Conservation (phyloP, 2,797 vertebrate genomes). For the Chelon auratus region DNA sequence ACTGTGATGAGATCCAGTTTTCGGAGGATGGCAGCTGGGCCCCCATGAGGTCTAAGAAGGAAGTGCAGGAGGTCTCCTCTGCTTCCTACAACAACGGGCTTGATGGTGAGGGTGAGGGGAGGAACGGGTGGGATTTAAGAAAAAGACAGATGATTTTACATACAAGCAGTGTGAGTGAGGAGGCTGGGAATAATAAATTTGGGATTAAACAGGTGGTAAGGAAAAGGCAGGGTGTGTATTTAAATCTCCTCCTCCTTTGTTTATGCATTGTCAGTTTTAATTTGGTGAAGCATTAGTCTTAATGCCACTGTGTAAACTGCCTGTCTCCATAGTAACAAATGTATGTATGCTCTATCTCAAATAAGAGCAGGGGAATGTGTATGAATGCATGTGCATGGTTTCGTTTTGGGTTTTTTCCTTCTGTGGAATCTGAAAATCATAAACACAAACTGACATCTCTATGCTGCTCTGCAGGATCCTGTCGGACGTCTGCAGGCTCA, state of each 20-base stretch:
- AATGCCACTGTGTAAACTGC: constrained; percentile 25
- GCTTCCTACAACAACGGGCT: constrained; percentile 88
- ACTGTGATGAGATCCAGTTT: constrained; percentile 98
- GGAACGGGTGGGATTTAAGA: not conserved
- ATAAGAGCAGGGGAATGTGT: not conserved
- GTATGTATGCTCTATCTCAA: constrained; percentile 6
- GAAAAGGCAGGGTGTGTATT: constrained; percentile 12
- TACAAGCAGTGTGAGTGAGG: not conserved
- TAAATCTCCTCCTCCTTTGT: constrained; percentile 33
- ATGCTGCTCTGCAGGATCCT: constrained; percentile 74
- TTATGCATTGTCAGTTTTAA: constrained; percentile 53
- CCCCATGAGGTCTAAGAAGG: constrained; percentile 97
- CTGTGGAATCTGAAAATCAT: not conserved
- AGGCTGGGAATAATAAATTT: constrained; percentile 28
- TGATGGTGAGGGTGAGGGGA: constrained; percentile 84
- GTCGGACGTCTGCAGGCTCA: constrained; percentile 85
- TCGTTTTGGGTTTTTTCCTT: constrained; percentile 6
- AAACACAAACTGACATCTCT: not conserved
- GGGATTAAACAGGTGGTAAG: constrained; percentile 20
- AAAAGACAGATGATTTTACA: not conserved
- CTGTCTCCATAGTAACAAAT: constrained; percentile 63
- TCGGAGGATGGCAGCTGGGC: constrained; percentile 97
- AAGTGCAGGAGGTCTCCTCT: constrained; percentile 93
- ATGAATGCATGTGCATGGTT: not conserved
- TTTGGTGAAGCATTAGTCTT: constrained; percentile 48